Evolutionary conservation across 2,888 invertebrate genomes (phyloP), one percentile per base, ranked within the genome.

Genomic region (Eretmocerus hayati): DNA sequence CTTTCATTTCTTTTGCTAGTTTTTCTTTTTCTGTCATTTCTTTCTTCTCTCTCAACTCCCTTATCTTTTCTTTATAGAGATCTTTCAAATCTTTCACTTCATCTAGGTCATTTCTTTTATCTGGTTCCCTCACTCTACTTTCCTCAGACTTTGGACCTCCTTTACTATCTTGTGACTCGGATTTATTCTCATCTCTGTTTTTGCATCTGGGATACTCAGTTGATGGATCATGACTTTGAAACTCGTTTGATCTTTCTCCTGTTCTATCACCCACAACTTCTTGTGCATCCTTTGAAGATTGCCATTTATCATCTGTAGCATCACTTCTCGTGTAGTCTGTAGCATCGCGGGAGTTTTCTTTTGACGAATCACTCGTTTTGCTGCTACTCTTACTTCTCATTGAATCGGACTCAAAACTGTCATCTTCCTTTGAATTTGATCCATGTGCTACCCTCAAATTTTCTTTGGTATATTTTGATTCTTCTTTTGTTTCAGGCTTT

Each of bases 1-100:
- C 62, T 49, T 61, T 65, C 22, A 54, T 62, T 36, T 65, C 64
- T 48, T 66, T 69, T 41, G 58, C 61, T 35, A 68, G 51, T 50
- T 66, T 71, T 46, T 70, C 71, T 39, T 71, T 71, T 35, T 71
- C 71, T 1, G 70, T 71, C 22, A 69, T 56, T 55, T 71, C 71
- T 20, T 69, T 71, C 45, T 71, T 71, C 23, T 71, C 71, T 5
- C 70, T 57, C 13, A 71, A 53, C 42, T 71, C 70, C n/a, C 69
- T 59, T 37, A 71, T 71, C 55, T 69, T 71, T 44, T 71, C 71
- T 50, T 71, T 71, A 38, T 70, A 71, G n/a, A 69, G 59, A 52
- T 71, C 71, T 46, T 71, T 71, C 26, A 70, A 48, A 54, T 71
- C 69, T 54, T 67, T 71, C 2, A 55, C 52, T 26, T 26, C 26